Conservation (phyloP, 2,888 invertebrate genomes). For the Caenorhabditis becei region DNA sequence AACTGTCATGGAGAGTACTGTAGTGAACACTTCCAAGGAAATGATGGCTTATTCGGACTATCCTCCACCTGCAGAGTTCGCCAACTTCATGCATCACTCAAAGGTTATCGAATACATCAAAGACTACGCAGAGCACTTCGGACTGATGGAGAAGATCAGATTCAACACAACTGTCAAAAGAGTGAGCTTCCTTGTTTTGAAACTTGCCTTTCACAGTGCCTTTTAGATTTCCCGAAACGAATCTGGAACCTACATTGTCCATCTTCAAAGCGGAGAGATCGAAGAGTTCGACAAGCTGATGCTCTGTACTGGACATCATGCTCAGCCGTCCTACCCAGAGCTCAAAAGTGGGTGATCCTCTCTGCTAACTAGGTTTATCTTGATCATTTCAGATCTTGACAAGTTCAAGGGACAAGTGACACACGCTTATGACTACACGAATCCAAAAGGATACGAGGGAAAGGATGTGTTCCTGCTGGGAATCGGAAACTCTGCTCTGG, state of each 20-base stretch:
- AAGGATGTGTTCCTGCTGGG: slow-evolving; percentile 83
- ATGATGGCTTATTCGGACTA: slow-evolving; percentile 82
- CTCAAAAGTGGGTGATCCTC: slow-evolving; percentile 78
- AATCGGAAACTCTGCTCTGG: slow-evolving; percentile 84
- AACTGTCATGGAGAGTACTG: slow-evolving; percentile 82
- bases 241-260: slow-evolving; percentile 68
- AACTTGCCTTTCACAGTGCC: not conserved
- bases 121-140: slow-evolving; percentile 75
- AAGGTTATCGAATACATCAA: slow-evolving; percentile 77
- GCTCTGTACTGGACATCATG: slow-evolving; percentile 84
- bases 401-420: slow-evolving; percentile 76
- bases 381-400: slow-evolving; percentile 81
- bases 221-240: slow-evolving; percentile 64
- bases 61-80: slow-evolving; percentile 75
- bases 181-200: slow-evolving; percentile 60
- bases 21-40: slow-evolving; percentile 83
- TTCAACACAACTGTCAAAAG: slow-evolving; percentile 79
- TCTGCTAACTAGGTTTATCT: too few species aligned
- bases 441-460: slow-evolving; percentile 80
- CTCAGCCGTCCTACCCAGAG: slow-evolving; percentile 82
- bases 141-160: slow-evolving; percentile 72
- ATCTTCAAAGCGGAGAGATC: slow-evolving; percentile 69
- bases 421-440: slow-evolving; percentile 80
- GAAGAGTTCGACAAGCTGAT: slow-evolving; percentile 83
- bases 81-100: slow-evolving; percentile 79